Evolutionary conservation across 2,888 invertebrate genomes (phyloP).

Genomic region (Apocheima hispidaria): DNA sequence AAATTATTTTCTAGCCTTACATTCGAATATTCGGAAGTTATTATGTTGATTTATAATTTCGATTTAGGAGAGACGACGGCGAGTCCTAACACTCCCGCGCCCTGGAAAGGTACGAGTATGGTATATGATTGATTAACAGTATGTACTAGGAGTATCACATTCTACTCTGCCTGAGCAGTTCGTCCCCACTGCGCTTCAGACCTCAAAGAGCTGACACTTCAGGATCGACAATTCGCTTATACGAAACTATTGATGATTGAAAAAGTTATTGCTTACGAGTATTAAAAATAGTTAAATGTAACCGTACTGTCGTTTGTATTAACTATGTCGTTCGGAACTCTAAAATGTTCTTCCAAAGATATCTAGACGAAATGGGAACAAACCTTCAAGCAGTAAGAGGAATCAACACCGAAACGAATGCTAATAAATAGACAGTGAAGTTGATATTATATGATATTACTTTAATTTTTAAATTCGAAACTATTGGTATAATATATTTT

Average conservation of each 20-base stretch:
- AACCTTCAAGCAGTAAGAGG: conserved; percentile 75
- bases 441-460: conserved; percentile 82
- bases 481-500: conserved; percentile 68
- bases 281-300: conserved; percentile 27
- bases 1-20: conserved; percentile 77
- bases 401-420: conserved; percentile 85
- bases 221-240: conserved; percentile 28
- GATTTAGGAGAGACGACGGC: conserved; percentile 39
- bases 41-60: conserved; percentile 55
- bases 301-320: not conserved
- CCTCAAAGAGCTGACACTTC: conserved; percentile 32
- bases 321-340: conserved; percentile 5
- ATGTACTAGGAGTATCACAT: conserved; percentile 81
- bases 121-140: conserved; percentile 63
- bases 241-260: conserved; percentile 18
- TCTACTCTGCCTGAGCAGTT: conserved; percentile 74
- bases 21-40: conserved; percentile 72
- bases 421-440: conserved; percentile 86
- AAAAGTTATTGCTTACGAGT: conserved; percentile 24
- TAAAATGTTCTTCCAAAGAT: conserved; percentile 13
- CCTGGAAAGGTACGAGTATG: conserved; percentile 40
- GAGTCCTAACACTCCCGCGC: conserved; percentile 35
- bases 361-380: conserved; percentile 69
- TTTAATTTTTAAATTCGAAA: conserved; percentile 80
- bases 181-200: conserved; percentile 69